These are phyloP conservation scores for Trichonephila inaurata DNA, from an alignment of 1,140 invertebrate species.

Conservation along the genomic window DNA sequence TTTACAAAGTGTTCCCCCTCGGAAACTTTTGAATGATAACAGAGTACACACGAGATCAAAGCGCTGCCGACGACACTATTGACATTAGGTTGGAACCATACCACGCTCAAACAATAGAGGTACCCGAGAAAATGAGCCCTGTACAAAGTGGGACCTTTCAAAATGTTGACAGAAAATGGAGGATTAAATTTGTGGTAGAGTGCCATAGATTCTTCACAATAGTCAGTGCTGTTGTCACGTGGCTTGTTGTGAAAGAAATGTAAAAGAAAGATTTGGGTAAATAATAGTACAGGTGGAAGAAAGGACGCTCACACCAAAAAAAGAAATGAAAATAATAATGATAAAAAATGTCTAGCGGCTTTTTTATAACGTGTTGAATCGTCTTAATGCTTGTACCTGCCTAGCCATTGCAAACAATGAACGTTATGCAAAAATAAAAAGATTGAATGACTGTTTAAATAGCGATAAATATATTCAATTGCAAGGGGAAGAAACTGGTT, in stretches of 20 bases:
- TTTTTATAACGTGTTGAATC: not conserved
- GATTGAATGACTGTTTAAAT: not conserved
- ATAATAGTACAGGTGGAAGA: constrained; percentile 37
- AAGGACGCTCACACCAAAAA: not conserved
- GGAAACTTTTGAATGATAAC: constrained; percentile 51
- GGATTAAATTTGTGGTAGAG: constrained; percentile 62
- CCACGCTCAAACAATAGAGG: constrained; percentile 50
- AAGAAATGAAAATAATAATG: not conserved
- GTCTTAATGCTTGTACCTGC: not conserved
- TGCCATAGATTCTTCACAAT: constrained; percentile 23
- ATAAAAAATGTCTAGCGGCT: not conserved
- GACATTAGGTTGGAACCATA: constrained; percentile 9
- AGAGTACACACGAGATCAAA: not conserved
- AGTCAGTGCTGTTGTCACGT: not conserved
- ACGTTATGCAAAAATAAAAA: not conserved
- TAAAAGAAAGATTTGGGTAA: not conserved
- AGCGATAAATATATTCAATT: not conserved
- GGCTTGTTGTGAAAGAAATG: constrained; percentile 9
- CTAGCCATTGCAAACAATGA: not conserved
- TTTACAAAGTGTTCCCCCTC: constrained; percentile 35
- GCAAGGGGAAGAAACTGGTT: not conserved
- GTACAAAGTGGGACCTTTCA: constrained; percentile 51
- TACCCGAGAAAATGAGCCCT: constrained; percentile 10
- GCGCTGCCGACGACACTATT: constrained; percentile 32
- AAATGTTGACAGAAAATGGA: constrained; percentile 45